Conservation (phyloP, 2,797 vertebrate genomes). For the Emydoidea blandingii region DNA sequence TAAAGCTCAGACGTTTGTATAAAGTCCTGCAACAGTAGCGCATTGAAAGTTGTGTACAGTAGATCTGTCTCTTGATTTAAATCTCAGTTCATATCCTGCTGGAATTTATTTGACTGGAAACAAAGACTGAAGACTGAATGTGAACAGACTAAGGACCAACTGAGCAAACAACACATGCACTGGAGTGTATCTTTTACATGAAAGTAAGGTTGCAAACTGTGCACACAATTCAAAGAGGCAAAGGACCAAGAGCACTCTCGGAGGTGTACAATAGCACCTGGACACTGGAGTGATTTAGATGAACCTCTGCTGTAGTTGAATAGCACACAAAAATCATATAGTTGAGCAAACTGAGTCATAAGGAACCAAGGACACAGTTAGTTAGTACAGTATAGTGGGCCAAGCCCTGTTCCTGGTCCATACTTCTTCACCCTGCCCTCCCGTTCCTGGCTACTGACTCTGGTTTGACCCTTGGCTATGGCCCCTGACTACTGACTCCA, state of each 20-base stretch:
- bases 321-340: not conserved
- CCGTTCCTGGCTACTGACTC: not conserved
- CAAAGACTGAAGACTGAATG: constrained; percentile 33
- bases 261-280: not conserved
- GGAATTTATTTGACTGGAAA: constrained; percentile 66
- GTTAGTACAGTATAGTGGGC: not conserved
- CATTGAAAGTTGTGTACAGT: constrained; percentile 35
- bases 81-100: constrained; percentile 55
- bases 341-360: not conserved
- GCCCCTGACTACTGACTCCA: not conserved
- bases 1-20: constrained; percentile 32
- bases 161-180: constrained; percentile 24
- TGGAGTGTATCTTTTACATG: not conserved
- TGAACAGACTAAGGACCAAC: constrained; percentile 55
- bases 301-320: not conserved
- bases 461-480: not conserved
- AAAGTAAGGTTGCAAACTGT: constrained; percentile 40
- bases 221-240: not conserved
- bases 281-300: not conserved
- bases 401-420: not conserved
- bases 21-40: constrained; percentile 3
- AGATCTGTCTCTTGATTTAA: constrained; percentile 66
- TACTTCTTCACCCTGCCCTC: not conserved
- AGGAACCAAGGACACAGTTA: not conserved
- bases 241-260: not conserved